Evolutionary conservation across 2,113 vertebrate species (phyloP).

Genomic region (Mellivora capensis): DNA sequence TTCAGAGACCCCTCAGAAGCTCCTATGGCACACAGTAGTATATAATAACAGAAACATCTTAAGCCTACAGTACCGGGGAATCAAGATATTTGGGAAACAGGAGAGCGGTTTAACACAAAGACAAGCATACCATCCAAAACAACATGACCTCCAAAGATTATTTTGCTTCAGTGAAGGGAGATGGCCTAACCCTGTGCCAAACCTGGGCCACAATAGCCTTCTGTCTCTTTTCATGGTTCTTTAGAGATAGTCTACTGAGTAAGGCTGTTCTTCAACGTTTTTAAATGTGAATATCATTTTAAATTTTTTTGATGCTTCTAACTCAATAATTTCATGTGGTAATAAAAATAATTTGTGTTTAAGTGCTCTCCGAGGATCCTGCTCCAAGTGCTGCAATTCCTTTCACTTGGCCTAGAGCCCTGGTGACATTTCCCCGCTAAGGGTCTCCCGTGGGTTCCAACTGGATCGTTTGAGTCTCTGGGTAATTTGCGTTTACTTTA

Average conservation of each 20-base stretch:
- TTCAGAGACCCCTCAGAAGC: background rate
- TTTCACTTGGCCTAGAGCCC: conserved; percentile 57
- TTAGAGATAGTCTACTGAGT: background rate
- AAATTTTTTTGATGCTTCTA: conserved; percentile 50
- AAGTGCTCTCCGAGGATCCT: conserved; percentile 60
- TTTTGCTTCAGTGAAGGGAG: background rate
- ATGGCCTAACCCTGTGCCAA: background rate
- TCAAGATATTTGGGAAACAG: background rate
- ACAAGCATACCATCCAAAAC: background rate
- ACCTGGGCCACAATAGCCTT: background rate
- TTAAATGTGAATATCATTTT: conserved; percentile 51
- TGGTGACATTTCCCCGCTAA: conserved; percentile 48
- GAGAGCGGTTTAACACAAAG: background rate
- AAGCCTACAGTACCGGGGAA: background rate
- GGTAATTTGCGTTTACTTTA: conserved; percentile 40
- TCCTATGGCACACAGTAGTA: background rate
- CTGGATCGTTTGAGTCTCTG: conserved; percentile 39
- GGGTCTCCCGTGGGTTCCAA: conserved; percentile 34
- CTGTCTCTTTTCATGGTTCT: background rate
- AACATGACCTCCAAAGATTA: background rate
- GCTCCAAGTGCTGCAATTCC: conserved; percentile 49
- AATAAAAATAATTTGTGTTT: conserved; percentile 66
- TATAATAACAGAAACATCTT: background rate
- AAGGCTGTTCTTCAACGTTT: background rate
- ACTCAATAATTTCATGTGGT: conserved; percentile 55